Evolutionary conservation across 2,113 vertebrate genomes (phyloP).

Genomic region (Rhodinocichla rosea): DNA sequence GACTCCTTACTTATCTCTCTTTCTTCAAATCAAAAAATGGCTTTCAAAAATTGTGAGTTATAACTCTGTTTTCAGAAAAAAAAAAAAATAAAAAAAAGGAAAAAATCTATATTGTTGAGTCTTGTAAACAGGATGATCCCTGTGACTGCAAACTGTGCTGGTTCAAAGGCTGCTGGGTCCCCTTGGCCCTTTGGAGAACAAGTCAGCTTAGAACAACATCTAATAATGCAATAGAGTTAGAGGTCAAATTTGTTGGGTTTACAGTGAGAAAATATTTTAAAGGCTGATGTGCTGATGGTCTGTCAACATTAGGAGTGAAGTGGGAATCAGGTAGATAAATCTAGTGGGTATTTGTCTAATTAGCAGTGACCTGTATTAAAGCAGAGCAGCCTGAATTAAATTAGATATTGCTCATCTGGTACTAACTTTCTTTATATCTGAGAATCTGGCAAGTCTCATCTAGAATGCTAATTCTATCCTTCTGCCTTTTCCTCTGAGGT

Average conservation of each 20-base stretch:
- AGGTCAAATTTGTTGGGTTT: neutral
- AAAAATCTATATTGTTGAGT: neutral
- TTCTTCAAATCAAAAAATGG: neutral
- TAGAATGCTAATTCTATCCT: constrained; percentile 4
- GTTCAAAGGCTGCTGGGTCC: neutral
- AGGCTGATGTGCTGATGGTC: neutral
- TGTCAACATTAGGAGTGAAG: constrained; percentile 32
- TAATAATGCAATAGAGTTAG: neutral
- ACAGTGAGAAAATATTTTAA: constrained; percentile 18
- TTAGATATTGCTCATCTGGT: constrained; percentile 2
- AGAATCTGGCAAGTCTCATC: constrained; percentile 15
- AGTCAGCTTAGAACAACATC: neutral
- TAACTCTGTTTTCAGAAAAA: neutral
- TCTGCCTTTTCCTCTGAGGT: neutral
- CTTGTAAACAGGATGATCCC: neutral
- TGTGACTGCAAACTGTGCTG: neutral
- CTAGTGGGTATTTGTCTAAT: constrained; percentile 28
- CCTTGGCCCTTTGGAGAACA: neutral
- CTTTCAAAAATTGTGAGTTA: neutral
- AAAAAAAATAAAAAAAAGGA: neutral
- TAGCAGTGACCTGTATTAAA: constrained; percentile 53
- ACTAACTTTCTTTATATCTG: neutral
- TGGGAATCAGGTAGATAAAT: neutral
- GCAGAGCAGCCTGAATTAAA: constrained; percentile 47
- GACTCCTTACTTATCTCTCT: neutral